Conservation (phyloP, 2,888 invertebrate species). For the Tachina grossa region DNA sequence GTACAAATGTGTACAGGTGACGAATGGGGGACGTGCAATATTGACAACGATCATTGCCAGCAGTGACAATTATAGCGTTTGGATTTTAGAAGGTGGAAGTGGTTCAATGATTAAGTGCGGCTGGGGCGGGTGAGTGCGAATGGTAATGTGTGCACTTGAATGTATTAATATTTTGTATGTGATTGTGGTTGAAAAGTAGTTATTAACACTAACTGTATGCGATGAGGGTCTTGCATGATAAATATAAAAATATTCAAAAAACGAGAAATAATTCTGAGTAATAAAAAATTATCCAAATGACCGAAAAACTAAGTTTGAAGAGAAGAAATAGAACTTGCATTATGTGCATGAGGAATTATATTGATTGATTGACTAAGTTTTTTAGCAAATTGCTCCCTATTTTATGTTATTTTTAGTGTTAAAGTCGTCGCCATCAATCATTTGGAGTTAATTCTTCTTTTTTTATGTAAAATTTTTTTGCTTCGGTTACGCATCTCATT, state of each 20-base stretch:
- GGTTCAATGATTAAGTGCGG: constrained; percentile 35
- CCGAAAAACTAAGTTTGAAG: no score
- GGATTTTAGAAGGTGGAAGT: constrained; percentile 40
- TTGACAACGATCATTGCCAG: constrained; percentile 59
- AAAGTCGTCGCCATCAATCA: neutral
- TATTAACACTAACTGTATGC: constrained; percentile 42
- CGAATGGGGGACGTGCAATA: constrained; percentile 69
- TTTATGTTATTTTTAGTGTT: constrained; percentile 25
- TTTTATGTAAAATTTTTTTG: constrained; percentile 26
- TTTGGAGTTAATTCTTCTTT: constrained; percentile 10
- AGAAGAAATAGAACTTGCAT: no score
- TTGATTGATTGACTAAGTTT: no score
- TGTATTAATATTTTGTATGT: neutral
- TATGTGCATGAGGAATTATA: no score
- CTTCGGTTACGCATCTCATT: constrained; percentile 68
- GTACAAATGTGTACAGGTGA: constrained; percentile 57
- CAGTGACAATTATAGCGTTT: constrained; percentile 58
- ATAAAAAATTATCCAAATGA: no score
- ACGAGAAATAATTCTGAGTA: no score
- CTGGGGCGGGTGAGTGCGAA: neutral
- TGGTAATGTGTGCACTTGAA: constrained; percentile 4
- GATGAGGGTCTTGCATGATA: neutral
- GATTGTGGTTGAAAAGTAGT: constrained; percentile 7
- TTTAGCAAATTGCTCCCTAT: neutral
- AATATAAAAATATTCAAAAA: neutral